These are phyloP conservation scores for Catocala fraxini DNA, from an alignment of 2,888 invertebrate genomes.

Conservation along the genomic window DNA sequence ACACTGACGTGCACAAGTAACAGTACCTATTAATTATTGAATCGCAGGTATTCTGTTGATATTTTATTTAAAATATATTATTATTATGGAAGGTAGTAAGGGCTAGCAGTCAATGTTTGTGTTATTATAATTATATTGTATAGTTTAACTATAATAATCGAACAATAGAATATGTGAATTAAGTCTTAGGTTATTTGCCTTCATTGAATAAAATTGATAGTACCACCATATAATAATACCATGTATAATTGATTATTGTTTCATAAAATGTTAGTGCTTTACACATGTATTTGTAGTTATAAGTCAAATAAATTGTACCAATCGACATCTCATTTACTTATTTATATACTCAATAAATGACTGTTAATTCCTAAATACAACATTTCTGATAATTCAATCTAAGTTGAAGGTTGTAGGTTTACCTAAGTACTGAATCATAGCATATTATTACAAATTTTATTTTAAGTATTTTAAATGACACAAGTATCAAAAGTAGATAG, in stretches of 20 bases:
- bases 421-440: too few species aligned
- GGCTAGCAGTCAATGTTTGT: conserved; percentile 48
- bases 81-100: conserved; percentile 37
- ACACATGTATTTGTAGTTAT: conserved; percentile 77
- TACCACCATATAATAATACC: conserved; percentile 46
- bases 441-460: too few species aligned
- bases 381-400: neutral
- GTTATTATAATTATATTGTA: conserved; percentile 43
- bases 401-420: neutral
- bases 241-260: conserved; percentile 48
- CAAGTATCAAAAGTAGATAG: too few species aligned
- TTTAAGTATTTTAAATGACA: too few species aligned
- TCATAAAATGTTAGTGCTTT: conserved; percentile 53
- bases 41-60: conserved; percentile 33
- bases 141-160: conserved; percentile 45
- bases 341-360: too few species aligned
- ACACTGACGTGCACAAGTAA: conserved; percentile 45
- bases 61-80: conserved; percentile 35
- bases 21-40: conserved; percentile 29
- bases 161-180: conserved; percentile 38
- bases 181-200: conserved; percentile 45
- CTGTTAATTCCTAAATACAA: too few species aligned
- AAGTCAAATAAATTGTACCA: conserved; percentile 81
- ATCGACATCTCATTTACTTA: conserved; percentile 49
- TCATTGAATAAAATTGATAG: conserved; percentile 42